phyloP scores from a whole-genome alignment of 92 coral and sea anemone species.

The Desmophyllum pertusum region DNA sequence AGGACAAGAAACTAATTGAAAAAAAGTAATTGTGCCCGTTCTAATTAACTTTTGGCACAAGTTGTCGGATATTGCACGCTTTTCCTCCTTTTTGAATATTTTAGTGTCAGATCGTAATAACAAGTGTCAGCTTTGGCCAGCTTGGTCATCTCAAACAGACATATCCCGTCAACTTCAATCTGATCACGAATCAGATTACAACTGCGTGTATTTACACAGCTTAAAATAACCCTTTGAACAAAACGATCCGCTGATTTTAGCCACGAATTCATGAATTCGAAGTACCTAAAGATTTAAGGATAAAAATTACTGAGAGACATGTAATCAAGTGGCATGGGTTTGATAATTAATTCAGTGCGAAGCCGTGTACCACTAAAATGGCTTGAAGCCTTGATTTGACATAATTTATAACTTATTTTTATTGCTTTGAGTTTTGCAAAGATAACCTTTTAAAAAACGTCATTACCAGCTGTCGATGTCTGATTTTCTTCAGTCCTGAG shows the following conservation, averaged over 20 bases:
- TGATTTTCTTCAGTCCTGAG: background rate
- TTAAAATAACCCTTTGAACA: background rate
- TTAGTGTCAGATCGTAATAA: background rate
- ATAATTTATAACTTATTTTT: background rate
- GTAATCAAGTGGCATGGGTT: background rate
- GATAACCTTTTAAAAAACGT: background rate
- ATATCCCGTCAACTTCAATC: background rate
- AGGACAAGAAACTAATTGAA: conserved; percentile 2
- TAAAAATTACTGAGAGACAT: background rate
- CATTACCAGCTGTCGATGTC: background rate
- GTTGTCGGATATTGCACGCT: background rate
- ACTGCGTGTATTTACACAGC: background rate
- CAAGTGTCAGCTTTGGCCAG: conserved; percentile 8
- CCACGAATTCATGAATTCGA: background rate
- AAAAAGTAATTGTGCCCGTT: background rate
- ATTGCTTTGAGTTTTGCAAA: background rate
- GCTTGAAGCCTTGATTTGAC: background rate
- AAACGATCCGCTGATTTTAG: background rate
- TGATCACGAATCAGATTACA: background rate
- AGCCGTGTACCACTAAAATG: background rate
- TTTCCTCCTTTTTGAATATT: background rate
- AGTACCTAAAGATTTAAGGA: background rate
- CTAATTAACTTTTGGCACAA: conserved; percentile 6
- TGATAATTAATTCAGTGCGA: background rate
- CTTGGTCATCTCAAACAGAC: background rate